Evolutionary conservation across 2,888 invertebrate genomes (phyloP).

Genomic region (Ormyrus rosae): DNA sequence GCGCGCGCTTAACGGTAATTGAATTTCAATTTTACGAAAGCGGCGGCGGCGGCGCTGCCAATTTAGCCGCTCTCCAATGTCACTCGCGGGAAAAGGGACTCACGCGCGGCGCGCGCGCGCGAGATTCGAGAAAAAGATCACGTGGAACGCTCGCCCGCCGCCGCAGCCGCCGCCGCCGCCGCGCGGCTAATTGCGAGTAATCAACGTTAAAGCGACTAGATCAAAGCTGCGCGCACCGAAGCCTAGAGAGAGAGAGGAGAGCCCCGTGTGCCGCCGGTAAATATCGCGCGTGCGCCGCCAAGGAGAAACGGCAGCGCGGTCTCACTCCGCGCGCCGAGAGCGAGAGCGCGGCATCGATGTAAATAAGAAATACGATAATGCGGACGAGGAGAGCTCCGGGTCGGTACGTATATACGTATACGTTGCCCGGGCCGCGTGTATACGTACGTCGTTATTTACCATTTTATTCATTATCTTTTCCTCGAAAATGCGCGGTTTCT

Average conservation of each 20-base stretch:
- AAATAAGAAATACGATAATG: conserved; percentile 66
- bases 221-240: conserved; percentile 56
- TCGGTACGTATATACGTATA: conserved; percentile 5
- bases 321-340: too few species aligned
- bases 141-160: conserved; percentile 6
- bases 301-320: too few species aligned
- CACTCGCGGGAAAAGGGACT: conserved; percentile 34
- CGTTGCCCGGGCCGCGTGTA: too few species aligned
- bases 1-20: conserved; percentile 47
- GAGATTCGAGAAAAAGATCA: conserved; percentile 52
- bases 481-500: conserved; percentile 14
- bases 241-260: conserved; percentile 3
- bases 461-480: conserved; percentile 64
- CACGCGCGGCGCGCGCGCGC: conserved; percentile 1
- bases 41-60: conserved; percentile 21
- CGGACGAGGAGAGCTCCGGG: conserved; percentile 27
- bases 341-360: conserved; percentile 47
- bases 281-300: conserved; percentile 25
- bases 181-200: conserved; percentile 56
- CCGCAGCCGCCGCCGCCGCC: neutral
- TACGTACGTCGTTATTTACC: conserved; percentile 60
- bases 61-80: conserved; percentile 48
- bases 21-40: conserved; percentile 54
- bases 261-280: conserved; percentile 28
- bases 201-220: conserved; percentile 58